Base-by-base conservation (phyloP, 2,888 invertebrate genomes). In the Trissolcus brochymenae region DNA sequence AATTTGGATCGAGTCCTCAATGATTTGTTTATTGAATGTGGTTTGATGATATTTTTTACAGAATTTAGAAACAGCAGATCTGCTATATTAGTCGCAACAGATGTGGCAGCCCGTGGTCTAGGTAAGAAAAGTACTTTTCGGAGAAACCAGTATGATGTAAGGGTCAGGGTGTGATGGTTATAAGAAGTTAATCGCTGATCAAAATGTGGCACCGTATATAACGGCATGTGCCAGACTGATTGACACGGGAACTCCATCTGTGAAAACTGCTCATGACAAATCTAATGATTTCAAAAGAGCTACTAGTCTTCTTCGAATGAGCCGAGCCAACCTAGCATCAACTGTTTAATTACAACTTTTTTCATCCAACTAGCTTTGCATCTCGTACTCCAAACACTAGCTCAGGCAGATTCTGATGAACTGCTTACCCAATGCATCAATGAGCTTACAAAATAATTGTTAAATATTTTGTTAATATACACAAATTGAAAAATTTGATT, bases 31-130 rank as follows among this genome's bases (percentile, higher is more conserved):
- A 46, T 16, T 46, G 14, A 46, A 46, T 9, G 11, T 46, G 0
- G 46, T 46, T 14, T 46, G 35, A 35, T 35, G 7, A 11, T 35
- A 11, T 35, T 35, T 7, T 57, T 79, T 80, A 3, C 78, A 87
- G 90, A 93, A 83, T 93, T 93, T 89, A 90, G 91, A 79, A 86
- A 83, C 80, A 91, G 92, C 81, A 90, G 90, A 83, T 90, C 91
- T 50, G 90, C 92, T 25, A 92, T 93, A 81, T 86, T 93, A 81
- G 90, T 93, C 55, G 93, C 93, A 53, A 93, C 93, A 60, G 93
- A 93, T 86, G 93, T 93, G 50, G 93, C 93, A 46, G 92, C 93
- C 6, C 88, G 92, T 81, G 92, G 92, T 80, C 87, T 92, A 89
- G 92, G 92, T 92, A 88, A 89, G 88, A 85, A 83, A 7, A 35